Evolutionary conservation across 2,888 invertebrate genomes (phyloP), one percentile per base, ranked within the genome.

Genomic region (Arrhopalites spinosus): DNA sequence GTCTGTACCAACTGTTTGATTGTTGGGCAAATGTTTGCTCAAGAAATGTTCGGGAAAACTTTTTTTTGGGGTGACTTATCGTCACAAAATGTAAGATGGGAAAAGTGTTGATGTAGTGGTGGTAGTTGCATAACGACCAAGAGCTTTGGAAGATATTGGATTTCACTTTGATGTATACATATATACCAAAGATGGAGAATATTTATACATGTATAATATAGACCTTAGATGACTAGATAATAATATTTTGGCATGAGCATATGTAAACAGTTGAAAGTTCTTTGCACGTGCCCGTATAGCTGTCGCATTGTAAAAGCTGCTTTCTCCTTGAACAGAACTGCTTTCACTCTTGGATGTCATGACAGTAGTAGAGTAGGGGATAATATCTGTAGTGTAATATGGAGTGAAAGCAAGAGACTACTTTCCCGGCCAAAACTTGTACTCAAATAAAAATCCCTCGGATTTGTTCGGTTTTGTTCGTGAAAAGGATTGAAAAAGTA

Each of bases 261-360:
- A 59, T 20, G 25, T 59, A 23, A 23, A 25, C 50, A 20, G 25
- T 25, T 59, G 20, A 59, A 59, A 59, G 23, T 59, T 59, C 25
- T 59, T 59, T 59, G 25, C 59, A 59, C 59, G 59, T 59, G 59
- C 59, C 59, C 59, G 20, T 7, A 50, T 50, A 17, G 50, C 15
- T 2, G 50, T n/a, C 7, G 15, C 15, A 15, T 23, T 59, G 59
- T 59, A 59, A 5, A n/a, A 50, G n/a, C 3, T 50, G 25, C 59
- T 59, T 59, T 59, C 59, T 59, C 59, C 59, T 23, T 59, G 59
- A 59, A n/a, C 25, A 36, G 59, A n/a, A 23, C 13, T 59, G 59
- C 25, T 20, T 25, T 59, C 25, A 23, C 59, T 23, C 25, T 59
- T 11, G 17, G 20, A 23, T 20, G 25, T 59, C 36, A 59, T 59